Conservation (phyloP, 2,797 vertebrate genomes). For the Premnoplex brunnescens region DNA sequence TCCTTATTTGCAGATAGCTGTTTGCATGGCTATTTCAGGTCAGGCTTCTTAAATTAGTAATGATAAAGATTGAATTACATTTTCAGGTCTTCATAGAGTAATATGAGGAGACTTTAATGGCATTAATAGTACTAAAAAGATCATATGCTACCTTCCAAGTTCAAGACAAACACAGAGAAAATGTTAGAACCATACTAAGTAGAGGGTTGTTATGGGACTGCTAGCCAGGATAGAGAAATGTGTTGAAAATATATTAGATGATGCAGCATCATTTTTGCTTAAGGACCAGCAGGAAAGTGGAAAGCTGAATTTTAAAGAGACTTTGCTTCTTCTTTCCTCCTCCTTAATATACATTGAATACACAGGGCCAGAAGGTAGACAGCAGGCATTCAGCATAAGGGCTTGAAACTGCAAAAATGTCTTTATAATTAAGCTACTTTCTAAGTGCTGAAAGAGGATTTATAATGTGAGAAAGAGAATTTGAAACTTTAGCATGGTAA, state of each 20-base stretch:
- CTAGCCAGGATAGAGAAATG: neutral
- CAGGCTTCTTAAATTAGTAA: neutral
- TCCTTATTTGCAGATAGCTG: neutral
- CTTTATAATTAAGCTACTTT: neutral
- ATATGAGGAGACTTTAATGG: neutral
- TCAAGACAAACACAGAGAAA: neutral
- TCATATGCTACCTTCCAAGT: neutral
- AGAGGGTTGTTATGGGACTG: neutral
- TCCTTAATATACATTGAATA: neutral
- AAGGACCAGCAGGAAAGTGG: neutral
- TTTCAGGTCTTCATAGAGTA: neutral
- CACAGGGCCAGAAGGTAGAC: neutral
- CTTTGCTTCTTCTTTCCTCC: neutral
- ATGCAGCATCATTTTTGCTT: neutral
- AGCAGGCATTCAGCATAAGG: neutral
- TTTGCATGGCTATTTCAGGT: neutral
- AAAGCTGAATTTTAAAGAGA: neutral
- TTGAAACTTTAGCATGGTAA: neutral
- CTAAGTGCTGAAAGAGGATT: neutral
- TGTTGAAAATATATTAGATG: neutral
- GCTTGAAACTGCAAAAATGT: neutral
- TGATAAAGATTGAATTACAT: neutral
- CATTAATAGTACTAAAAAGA: neutral
- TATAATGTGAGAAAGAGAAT: conserved; percentile 8
- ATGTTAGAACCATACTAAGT: neutral